Evolutionary conservation across 2,113 vertebrate species (phyloP).

Genomic region (Heterochromis multidens): DNA sequence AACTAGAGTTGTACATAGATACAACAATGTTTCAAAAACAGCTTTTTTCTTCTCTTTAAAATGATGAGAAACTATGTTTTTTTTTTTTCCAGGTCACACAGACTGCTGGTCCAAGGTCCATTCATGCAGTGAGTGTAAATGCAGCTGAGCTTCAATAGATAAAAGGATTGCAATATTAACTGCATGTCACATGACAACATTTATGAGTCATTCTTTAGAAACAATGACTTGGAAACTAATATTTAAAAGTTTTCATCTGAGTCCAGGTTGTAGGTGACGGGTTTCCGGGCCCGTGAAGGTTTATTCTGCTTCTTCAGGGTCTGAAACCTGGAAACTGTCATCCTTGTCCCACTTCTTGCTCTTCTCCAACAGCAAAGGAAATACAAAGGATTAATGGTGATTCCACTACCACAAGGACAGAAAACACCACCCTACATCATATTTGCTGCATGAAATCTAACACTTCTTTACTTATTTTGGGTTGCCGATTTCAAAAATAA

Average conservation of each 20-base stretch:
- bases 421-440: no score
- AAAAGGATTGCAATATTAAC: background rate
- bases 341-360: conserved; percentile 41
- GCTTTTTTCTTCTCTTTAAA: background rate
- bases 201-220: background rate
- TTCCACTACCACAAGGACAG: no score
- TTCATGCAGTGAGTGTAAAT: background rate
- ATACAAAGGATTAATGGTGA: background rate
- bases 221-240: background rate
- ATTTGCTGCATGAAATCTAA: no score
- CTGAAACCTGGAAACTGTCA: conserved; percentile 60
- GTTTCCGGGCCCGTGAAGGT: conserved; percentile 78
- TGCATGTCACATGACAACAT: background rate
- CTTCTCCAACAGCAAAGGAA: conserved; percentile 76
- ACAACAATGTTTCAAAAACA: no score
- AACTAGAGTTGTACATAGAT: background rate
- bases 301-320: background rate
- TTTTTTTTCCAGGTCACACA: background rate
- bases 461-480: no score
- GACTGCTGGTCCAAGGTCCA: background rate
- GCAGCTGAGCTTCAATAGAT: background rate
- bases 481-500: no score
- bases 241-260: conserved; percentile 78
- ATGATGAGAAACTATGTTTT: background rate
- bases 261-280: conserved; percentile 77